These are phyloP conservation scores for Alviniconcha marisindica DNA, from an alignment of 1,140 invertebrate species.

Conservation along the genomic window DNA sequence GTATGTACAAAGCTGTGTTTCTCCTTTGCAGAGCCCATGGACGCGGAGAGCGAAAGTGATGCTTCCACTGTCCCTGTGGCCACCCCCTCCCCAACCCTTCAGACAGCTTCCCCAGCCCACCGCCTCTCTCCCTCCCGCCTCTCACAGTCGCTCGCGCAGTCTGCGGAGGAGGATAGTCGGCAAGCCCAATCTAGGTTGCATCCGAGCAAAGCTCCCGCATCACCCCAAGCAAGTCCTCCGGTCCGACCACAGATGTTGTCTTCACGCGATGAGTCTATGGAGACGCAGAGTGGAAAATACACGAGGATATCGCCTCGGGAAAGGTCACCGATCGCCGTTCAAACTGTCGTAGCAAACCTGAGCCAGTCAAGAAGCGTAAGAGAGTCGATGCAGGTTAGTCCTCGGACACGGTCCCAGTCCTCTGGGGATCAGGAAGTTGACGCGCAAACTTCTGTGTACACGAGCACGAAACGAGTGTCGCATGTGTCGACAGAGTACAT, in stretches of 20 bases:
- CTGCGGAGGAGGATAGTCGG: background rate
- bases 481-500: background rate
- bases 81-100: background rate
- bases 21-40: slow-evolving; percentile 25
- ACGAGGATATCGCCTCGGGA: background rate
- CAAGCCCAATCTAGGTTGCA: background rate
- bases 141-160: background rate
- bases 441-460: background rate
- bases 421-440: background rate
- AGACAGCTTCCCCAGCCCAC: background rate
- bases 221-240: background rate
- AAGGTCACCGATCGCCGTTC: background rate
- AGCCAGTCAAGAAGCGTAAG: background rate
- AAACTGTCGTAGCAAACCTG: background rate
- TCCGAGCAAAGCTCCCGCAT: background rate
- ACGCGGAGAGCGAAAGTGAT: background rate
- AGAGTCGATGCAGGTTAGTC: background rate
- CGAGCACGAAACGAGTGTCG: background rate
- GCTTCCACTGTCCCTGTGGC: background rate
- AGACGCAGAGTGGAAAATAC: background rate
- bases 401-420: background rate
- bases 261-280: too few species aligned
- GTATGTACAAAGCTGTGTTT: too few species aligned
- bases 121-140: background rate
- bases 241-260: background rate